Evolutionary conservation across 2,797 vertebrate species (phyloP).

Genomic region (Pseudopleuronectes americanus): DNA sequence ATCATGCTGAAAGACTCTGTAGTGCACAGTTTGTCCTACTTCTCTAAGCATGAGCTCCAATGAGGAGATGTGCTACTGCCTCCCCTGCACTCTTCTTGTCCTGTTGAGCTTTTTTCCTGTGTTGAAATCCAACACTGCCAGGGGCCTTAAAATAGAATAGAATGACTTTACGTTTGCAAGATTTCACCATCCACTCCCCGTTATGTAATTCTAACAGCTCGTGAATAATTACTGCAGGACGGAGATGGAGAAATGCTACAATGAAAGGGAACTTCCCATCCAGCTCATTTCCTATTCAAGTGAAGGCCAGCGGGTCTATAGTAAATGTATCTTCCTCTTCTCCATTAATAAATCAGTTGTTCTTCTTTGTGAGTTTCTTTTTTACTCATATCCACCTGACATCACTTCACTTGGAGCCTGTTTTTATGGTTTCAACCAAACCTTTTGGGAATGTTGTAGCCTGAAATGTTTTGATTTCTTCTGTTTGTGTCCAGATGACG

Average conservation of each 20-base stretch:
- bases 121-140: conserved; percentile 24
- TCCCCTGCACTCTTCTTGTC: conserved; percentile 37
- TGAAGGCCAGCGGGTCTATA: conserved; percentile 11
- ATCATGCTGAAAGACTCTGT: conserved; percentile 2
- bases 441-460: background rate
- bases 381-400: conserved; percentile 6
- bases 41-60: conserved; percentile 8
- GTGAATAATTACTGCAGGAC: conserved; percentile 59
- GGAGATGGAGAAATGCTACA: conserved; percentile 23
- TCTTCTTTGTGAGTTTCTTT: conserved; percentile 10
- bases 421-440: conserved; percentile 2
- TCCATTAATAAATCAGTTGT: conserved; percentile 43
- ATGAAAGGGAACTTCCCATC: conserved; percentile 47
- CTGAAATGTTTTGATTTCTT: background rate
- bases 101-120: conserved; percentile 32
- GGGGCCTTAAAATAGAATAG: conserved; percentile 56
- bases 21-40: conserved; percentile 12
- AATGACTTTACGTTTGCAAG: conserved; percentile 25
- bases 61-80: conserved; percentile 14
- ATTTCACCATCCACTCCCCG: conserved; percentile 43
- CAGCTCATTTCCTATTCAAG: conserved; percentile 28
- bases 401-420: conserved; percentile 8
- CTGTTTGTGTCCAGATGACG: conserved; percentile 87
- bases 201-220: conserved; percentile 55
- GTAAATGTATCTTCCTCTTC: conserved; percentile 16